Base-by-base conservation (phyloP, 2,888 invertebrate species). In the Hyposoter dolosus region DNA sequence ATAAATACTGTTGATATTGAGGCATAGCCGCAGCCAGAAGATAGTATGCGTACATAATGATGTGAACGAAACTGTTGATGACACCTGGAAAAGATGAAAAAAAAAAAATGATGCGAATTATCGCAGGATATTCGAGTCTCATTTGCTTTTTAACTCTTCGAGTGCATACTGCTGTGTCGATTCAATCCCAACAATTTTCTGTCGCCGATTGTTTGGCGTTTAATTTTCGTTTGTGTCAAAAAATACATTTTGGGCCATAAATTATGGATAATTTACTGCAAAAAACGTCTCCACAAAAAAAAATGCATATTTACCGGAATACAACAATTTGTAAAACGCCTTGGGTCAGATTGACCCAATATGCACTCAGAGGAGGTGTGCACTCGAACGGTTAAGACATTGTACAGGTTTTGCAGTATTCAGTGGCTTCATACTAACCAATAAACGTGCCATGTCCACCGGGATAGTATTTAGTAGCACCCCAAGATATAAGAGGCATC, bases 401-500 rank as follows among this genome's bases (percentile, higher is more conserved):
- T 75, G 9, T n/a, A 4, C 15, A 47, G 17, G 15, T 53, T 9
- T 19, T 17, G 4, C 53, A 15, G 7, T 68, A 76, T 10, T n/a
- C 10, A n/a, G 28, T 75, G 63, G 71, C 86, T 88, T 74, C 0
- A 10, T 68, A 78, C 88, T 89, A 71, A 86, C 96, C 95, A 90
- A 98, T 98, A 91, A 98, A 97, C 3, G 98, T 98, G 40, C 98
- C 98, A 94, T 99, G 99, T 0, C 98, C 98, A 76, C 98, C 98
- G 82, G 96, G 91, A 92, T 96, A 97, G 93, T 98, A 99, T 94
- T 98, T 98, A 17, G 98, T 97, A 17, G 97, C 97, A 68, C 98
- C 98, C 99, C 99, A 99, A 77, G 98, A 97, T 90, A 98, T 97
- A 95, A 98, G 96, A 1, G 98, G 98, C 99, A 99, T 99, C 66